Evolutionary conservation across 2,888 invertebrate species (phyloP).

Genomic region (Sarcophaga subvicina): DNA sequence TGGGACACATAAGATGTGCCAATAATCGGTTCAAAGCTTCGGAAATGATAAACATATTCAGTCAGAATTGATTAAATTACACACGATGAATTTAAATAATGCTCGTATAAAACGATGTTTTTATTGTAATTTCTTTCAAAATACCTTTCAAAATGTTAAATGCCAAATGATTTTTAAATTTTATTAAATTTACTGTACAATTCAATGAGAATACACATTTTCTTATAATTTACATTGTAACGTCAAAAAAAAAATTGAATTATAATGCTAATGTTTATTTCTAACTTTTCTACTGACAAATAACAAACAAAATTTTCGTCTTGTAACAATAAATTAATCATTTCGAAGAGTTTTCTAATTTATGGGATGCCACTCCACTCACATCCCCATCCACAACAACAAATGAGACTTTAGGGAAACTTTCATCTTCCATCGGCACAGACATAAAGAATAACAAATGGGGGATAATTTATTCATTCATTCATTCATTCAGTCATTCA

Average conservation of each 20-base stretch:
- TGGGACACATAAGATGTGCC: too few species aligned
- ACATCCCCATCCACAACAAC: conserved; percentile 10
- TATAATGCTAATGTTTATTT: conserved; percentile 20
- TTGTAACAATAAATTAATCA: conserved; percentile 58
- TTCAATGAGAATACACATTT: too few species aligned
- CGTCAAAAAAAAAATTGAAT: not conserved
- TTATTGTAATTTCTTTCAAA: too few species aligned
- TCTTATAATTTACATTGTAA: not conserved
- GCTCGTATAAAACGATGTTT: too few species aligned
- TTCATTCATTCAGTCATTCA: conserved; percentile 63
- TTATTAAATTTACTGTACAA: too few species aligned
- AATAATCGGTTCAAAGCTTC: too few species aligned
- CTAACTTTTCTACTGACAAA: conserved; percentile 36
- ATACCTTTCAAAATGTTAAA: too few species aligned
- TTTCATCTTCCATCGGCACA: conserved; percentile 46
- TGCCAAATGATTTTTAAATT: too few species aligned
- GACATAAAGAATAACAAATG: conserved; percentile 56
- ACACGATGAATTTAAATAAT: too few species aligned
- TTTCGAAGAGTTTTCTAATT: conserved; percentile 49
- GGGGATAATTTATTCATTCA: conserved; percentile 66
- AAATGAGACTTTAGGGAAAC: conserved; percentile 38
- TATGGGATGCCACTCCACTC: conserved; percentile 33
- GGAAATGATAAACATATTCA: too few species aligned
- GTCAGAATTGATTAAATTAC: too few species aligned
- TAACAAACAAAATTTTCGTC: conserved; percentile 40